Conservation (phyloP, 2,888 invertebrate species). For the Acronicta leporina region DNA sequence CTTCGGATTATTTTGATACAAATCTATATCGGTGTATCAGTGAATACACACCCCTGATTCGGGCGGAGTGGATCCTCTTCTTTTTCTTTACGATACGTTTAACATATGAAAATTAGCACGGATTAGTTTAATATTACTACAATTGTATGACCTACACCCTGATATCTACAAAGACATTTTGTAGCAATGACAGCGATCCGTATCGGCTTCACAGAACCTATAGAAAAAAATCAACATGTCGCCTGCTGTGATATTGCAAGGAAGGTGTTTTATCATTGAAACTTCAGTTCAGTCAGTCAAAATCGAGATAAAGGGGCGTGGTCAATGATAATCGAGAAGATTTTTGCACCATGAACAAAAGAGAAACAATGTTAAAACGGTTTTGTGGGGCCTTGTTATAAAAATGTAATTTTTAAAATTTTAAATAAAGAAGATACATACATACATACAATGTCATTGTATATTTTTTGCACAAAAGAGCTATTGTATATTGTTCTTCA, state of each 20-base stretch:
- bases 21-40: slow-evolving; percentile 87
- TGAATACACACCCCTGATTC: slow-evolving; percentile 88
- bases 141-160: slow-evolving; percentile 88
- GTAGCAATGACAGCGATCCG: slow-evolving; percentile 88
- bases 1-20: slow-evolving; percentile 89
- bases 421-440: no score
- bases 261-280: slow-evolving; percentile 82
- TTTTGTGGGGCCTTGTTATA: no score
- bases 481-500: background rate
- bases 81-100: slow-evolving; percentile 78
- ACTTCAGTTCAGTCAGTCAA: slow-evolving; percentile 70
- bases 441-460: no score
- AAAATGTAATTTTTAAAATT: no score
- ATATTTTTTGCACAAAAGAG: slow-evolving; percentile 12
- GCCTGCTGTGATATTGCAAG: slow-evolving; percentile 82
- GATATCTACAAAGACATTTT: slow-evolving; percentile 89
- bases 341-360: slow-evolving; percentile 51
- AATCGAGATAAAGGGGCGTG: slow-evolving; percentile 75
- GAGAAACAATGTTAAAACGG: no score
- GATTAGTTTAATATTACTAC: slow-evolving; percentile 82
- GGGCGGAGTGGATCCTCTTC: slow-evolving; percentile 86
- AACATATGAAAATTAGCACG: slow-evolving; percentile 83
- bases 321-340: slow-evolving; percentile 64
- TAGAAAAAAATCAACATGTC: slow-evolving; percentile 89
- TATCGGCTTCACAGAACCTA: slow-evolving; percentile 89